phyloP scores from a whole-genome alignment of 2,113 vertebrate species.

The Chrysemys picta region DNA sequence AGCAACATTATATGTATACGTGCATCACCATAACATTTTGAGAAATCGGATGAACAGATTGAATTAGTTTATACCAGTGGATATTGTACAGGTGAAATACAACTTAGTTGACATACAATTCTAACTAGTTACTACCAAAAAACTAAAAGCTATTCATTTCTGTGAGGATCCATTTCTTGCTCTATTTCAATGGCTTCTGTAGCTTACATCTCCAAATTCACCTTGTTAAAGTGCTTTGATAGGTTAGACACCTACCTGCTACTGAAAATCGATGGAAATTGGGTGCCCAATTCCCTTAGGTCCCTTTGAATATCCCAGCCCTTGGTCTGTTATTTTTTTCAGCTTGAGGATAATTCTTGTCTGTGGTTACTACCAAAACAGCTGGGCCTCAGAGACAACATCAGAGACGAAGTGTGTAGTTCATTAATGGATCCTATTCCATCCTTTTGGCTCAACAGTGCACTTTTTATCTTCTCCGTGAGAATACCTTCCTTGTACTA shows the following conservation, averaged over 20 bases:
- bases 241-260: neutral
- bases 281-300: neutral
- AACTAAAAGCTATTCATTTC: neutral
- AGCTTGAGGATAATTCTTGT: neutral
- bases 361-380: neutral
- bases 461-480: neutral
- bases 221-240: rapidly evolving
- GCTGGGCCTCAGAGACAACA: neutral
- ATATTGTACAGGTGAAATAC: neutral
- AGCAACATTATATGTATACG: neutral
- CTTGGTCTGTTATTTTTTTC: neutral
- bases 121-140: neutral
- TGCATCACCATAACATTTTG: neutral
- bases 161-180: neutral
- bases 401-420: neutral
- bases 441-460: no score
- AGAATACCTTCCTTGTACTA: neutral
- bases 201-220: neutral
- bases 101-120: neutral
- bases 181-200: neutral
- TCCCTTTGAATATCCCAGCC: neutral
- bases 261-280: neutral
- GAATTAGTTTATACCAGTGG: neutral
- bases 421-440: no score
- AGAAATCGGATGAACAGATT: neutral